phyloP scores from a whole-genome alignment of 2,797 vertebrate genomes.

The Gephyroberyx darwinii region DNA sequence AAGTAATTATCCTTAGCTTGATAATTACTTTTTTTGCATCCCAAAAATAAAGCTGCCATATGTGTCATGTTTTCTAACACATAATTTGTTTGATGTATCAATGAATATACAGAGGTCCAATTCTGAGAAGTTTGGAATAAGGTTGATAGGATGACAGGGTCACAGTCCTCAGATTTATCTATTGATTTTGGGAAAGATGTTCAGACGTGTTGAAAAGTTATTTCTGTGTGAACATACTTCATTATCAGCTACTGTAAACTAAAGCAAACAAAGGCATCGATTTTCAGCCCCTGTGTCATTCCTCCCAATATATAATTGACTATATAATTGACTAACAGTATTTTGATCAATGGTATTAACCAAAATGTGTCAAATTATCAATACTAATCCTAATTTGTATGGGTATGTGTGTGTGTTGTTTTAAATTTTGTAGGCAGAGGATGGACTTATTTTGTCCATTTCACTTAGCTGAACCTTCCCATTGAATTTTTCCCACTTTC shows the following conservation, averaged over 20 bases:
- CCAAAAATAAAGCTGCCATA: neutral
- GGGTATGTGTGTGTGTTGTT: too few relatives aligned
- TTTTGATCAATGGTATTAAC: too few relatives aligned
- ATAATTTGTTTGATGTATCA: neutral
- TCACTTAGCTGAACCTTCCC: neutral
- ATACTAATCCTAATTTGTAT: neutral
- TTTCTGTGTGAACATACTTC: neutral
- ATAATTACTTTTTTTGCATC: neutral
- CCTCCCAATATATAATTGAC: neutral
- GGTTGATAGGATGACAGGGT: too few relatives aligned
- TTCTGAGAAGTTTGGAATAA: too few relatives aligned
- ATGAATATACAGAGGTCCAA: too few relatives aligned
- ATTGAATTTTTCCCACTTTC: neutral
- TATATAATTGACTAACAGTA: too few relatives aligned
- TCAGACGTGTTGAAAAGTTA: too few relatives aligned
- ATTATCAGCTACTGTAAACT: constrained; percentile 1
- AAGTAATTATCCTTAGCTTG: too few relatives aligned
- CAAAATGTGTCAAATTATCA: neutral
- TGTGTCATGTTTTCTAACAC: neutral
- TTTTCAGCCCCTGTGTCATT: neutral
- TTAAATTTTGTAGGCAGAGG: too few relatives aligned
- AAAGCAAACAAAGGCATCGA: neutral
- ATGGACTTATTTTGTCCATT: neutral
- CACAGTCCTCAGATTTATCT: too few relatives aligned
- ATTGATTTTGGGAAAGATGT: too few relatives aligned